phyloP scores from a whole-genome alignment of 2,797 vertebrate species.

The Sebastes paucispinis region DNA sequence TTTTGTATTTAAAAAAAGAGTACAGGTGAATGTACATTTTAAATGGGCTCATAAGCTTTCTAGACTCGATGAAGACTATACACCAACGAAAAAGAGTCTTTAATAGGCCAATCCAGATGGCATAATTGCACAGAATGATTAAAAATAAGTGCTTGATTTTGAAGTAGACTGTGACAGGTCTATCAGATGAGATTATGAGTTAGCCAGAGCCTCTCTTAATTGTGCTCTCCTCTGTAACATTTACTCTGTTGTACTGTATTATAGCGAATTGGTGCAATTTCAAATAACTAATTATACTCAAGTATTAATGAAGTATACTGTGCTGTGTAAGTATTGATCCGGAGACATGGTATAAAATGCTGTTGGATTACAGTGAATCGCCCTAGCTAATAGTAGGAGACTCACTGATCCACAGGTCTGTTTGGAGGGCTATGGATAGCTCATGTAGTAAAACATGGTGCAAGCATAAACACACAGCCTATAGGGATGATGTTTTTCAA shows the following conservation, averaged over 20 bases:
- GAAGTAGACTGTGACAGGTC: slow-evolving; percentile 32
- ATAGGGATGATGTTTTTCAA: not conserved
- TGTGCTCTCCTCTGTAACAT: slow-evolving; percentile 11
- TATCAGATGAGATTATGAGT: slow-evolving; percentile 14
- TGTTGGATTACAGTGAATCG: slow-evolving; percentile 13
- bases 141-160: slow-evolving; percentile 42
- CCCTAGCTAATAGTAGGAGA: slow-evolving; percentile 10
- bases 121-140: slow-evolving; percentile 60
- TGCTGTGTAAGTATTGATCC: slow-evolving; percentile 12
- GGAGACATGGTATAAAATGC: slow-evolving; percentile 30
- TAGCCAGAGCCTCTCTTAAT: slow-evolving; percentile 10
- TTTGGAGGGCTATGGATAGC: slow-evolving; percentile 14
- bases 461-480: not conserved
- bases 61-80: slow-evolving; percentile 72
- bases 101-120: slow-evolving; percentile 35
- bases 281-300: slow-evolving; percentile 21
- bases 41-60: slow-evolving; percentile 74
- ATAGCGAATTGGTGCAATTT: slow-evolving; percentile 41
- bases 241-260: slow-evolving; percentile 48
- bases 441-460: slow-evolving; percentile 38
- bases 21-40: slow-evolving; percentile 47
- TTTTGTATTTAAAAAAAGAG: slow-evolving; percentile 53
- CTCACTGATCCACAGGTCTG: slow-evolving; percentile 18
- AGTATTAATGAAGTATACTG: slow-evolving; percentile 12
- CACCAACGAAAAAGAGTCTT: slow-evolving; percentile 50